Conservation (phyloP, 1,140 invertebrate species). For the Apolygus lucorum region DNA sequence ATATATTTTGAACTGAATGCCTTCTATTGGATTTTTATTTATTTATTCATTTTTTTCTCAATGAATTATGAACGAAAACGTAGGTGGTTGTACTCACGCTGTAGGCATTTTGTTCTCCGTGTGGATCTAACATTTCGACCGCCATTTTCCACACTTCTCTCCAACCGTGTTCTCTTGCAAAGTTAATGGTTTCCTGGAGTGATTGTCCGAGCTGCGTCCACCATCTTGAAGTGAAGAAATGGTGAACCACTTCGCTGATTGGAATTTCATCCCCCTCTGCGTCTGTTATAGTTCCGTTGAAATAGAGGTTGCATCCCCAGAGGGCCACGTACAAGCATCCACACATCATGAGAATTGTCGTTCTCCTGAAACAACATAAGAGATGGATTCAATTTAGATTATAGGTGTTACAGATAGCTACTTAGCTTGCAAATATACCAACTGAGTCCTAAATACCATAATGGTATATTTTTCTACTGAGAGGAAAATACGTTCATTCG, state of each 20-base stretch:
- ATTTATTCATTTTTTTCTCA: too few species aligned
- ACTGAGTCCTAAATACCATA: too few species aligned
- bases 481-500: too few species aligned
- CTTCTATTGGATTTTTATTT: too few species aligned
- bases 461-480: too few species aligned
- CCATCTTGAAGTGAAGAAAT: slow-evolving; percentile 82
- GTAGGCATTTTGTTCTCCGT: slow-evolving; percentile 82
- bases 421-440: too few species aligned
- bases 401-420: too few species aligned
- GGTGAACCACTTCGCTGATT: slow-evolving; percentile 73
- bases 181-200: slow-evolving; percentile 62
- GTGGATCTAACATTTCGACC: slow-evolving; percentile 73
- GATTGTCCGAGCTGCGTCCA: slow-evolving; percentile 60
- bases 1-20: too few species aligned
- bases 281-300: slow-evolving; percentile 79
- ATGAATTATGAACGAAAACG: too few species aligned
- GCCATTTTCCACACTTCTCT: slow-evolving; percentile 72
- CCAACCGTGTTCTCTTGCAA: slow-evolving; percentile 71
- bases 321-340: slow-evolving; percentile 59
- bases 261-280: slow-evolving; percentile 80
- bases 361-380: slow-evolving; percentile 37
- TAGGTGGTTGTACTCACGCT: slow-evolving; percentile 59
- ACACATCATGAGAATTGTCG: slow-evolving; percentile 48
- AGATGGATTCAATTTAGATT: too few species aligned
- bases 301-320: slow-evolving; percentile 73